Evolutionary conservation across 2,888 invertebrate genomes (phyloP), one percentile per base, ranked within the genome.

Genomic region (Frankliniella intonsa): DNA sequence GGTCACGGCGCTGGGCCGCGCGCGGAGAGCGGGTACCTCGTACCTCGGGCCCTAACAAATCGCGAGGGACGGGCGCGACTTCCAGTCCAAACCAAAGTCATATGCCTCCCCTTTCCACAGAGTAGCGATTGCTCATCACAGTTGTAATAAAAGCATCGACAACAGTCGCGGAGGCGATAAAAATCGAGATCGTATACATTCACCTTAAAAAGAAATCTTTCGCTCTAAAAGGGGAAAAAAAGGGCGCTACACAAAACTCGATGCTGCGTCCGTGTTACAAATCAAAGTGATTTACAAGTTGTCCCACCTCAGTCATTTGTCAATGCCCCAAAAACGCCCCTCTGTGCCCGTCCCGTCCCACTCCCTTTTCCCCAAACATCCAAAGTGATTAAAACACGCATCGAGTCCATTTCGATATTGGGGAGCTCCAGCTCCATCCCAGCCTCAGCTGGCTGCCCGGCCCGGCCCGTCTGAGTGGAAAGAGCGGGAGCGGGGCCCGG

Each of bases 341-440:
- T 38, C 38, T 38, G 17, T n/a, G 9, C 55, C 55, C 69, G n/a
- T 69, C 69, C 22, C 22, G 12, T 3, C 69, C 69, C 11, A 22
- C 69, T 12, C 10, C 69, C 69, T 25, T 76, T 1, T 76, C 12
- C 55, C 17, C 69, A 76, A 76, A 76, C 25, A 62, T 62, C 62
- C 62, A 62, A 62, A 76, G 69, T 76, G 69, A 76, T 76, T 76
- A 76, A 76, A 76, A 76, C 69, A 76, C 69, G 69, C 25, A 76
- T 76, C 69, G 69, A 76, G 69, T 76, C 69, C 69, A 76, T 76
- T 76, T 76, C 69, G 69, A 76, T 76, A 76, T 76, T 76, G 69
- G 69, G 12, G 55, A 38, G 38, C 55, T 5, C 17, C 55, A 55
- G 19, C 5, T 55, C 55, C 38, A 38, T 5, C 38, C 38, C 38